Evolutionary conservation across 2,888 invertebrate genomes (phyloP), one percentile per base, ranked within the genome.

Genomic region (Stramonita haemastoma): DNA sequence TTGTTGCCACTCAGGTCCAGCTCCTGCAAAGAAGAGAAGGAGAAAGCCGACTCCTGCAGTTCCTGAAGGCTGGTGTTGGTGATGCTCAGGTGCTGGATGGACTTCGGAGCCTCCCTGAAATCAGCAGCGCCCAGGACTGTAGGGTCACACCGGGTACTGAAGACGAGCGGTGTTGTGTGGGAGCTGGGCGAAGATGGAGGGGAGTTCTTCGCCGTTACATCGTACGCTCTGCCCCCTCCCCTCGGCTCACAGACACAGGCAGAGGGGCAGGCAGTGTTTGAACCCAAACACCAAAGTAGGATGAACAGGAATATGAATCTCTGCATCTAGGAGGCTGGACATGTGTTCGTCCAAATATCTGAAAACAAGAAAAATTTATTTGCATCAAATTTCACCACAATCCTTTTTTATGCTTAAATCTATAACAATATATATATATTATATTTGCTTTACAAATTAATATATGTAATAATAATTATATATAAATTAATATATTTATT

Each of bases 1-100:
- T 92, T 90, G 85, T 94, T 94, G 19, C 90, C 86, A n/a, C 92
- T 93, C n/a, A 94, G 90, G 84, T 93, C 92, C 8, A 94, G 90
- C 2, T 90, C 88, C 26, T 89, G 85, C 15, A 94, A 88, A 17
- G 90, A 86, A 17, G 66, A n/a, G 11, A 93, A 83, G 29, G 88
- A 34, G 86, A 94, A 94, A 26, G 93, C 91, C 32, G 90, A 91
- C 15, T 91, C 92, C 46, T 92, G 81, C 29, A 94, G 91, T 60
- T 90, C 89, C n/a, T 89, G 86, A n/a, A 94, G 88, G 36, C 90
- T 90, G 46, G 92, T 91, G n/a, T 91, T 88, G 15, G 91, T 92
- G 56, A 94, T 90, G 11, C 86, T 87, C 22, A 93, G 85, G 34
- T 90, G 90, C 26, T 60, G 89, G 1, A 92, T 87, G 32, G 88